Base-by-base conservation (phyloP, 1,140 invertebrate species). In the Goniozus legneri region DNA sequence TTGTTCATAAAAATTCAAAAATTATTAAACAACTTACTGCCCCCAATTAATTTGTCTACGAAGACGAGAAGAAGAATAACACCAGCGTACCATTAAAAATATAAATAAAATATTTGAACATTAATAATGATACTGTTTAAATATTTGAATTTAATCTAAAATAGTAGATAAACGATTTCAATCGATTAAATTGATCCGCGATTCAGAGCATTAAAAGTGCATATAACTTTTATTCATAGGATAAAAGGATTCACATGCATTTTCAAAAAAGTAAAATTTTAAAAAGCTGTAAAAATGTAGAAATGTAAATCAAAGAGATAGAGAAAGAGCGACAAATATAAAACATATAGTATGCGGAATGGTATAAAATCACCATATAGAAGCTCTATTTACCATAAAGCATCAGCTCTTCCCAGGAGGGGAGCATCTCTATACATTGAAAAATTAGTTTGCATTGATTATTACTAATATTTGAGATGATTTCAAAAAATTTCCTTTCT, bases 351-450 rank as follows among this genome's bases (percentile, higher is more conserved):
- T 32, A 42, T 30, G 22, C n/a, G n/a, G n/a, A n/a, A n/a, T n/a
- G n/a, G n/a, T n/a, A n/a, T 37, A 50, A 54, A 37, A 46, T 52
- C 50, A 64, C 64, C 45, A 48, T 59, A 16, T 31, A 30, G 54
- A 47, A 50, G 49, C 48, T 55, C 42, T 49, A 52, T 69, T 69
- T 75, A 75, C 73, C 73, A 65, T 75, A 72, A 69, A 75, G 65
- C 69, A 75, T 73, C 69, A 75, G 54, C 56, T 75, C 73, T 73
- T 75, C 71, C 73, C 73, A 75, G 67, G 67, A 73, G 37, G 70
- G 73, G 62, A 75, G 73, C 62, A 38, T 74, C 64, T 75, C 73
- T 75, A 73, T 56, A 54, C 56, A 68, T 41, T 64, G 60, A 71
- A 48, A 70, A 62, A 55, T 43, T 40, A 44, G 32, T 33, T 56